phyloP scores from a whole-genome alignment of 2,113 vertebrate genomes.

The Pitta sordida region DNA sequence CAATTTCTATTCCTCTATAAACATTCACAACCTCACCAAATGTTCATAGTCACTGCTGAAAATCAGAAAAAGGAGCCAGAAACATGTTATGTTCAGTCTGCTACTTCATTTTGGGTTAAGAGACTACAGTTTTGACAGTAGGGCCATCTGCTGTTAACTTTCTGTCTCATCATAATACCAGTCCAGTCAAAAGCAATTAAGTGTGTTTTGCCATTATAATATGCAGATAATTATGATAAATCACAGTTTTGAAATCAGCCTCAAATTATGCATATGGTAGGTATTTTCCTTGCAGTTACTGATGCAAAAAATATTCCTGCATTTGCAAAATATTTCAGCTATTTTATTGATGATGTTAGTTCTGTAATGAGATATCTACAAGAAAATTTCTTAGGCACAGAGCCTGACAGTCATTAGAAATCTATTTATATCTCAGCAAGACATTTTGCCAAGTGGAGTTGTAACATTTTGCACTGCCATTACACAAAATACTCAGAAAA shows the following conservation, averaged over 20 bases:
- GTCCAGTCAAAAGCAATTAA: conserved; percentile 82
- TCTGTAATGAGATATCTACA: conserved; percentile 78
- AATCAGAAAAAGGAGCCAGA: conserved; percentile 51
- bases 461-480: conserved; percentile 35
- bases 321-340: conserved; percentile 71
- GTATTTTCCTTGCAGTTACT: conserved; percentile 73
- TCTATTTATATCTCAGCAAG: conserved; percentile 81
- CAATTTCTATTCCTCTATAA: conserved; percentile 59
- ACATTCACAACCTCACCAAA: conserved; percentile 67
- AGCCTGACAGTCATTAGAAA: conserved; percentile 78
- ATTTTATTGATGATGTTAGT: conserved; percentile 79
- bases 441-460: conserved; percentile 65
- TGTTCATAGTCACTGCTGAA: conserved; percentile 55
- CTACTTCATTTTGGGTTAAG: conserved; percentile 66
- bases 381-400: conserved; percentile 73
- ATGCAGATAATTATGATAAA: conserved; percentile 83
- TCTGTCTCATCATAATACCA: conserved; percentile 69
- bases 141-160: conserved; percentile 78
- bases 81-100: conserved; percentile 57
- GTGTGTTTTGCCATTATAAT: conserved; percentile 76
- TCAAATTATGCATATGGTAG: conserved; percentile 73
- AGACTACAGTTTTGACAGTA: conserved; percentile 71
- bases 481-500: conserved; percentile 59
- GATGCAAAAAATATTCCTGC: conserved; percentile 64
- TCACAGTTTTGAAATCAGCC: conserved; percentile 73